These are phyloP conservation scores for Incurvaria masculella DNA, from an alignment of 2,888 invertebrate genomes.

Conservation along the genomic window DNA sequence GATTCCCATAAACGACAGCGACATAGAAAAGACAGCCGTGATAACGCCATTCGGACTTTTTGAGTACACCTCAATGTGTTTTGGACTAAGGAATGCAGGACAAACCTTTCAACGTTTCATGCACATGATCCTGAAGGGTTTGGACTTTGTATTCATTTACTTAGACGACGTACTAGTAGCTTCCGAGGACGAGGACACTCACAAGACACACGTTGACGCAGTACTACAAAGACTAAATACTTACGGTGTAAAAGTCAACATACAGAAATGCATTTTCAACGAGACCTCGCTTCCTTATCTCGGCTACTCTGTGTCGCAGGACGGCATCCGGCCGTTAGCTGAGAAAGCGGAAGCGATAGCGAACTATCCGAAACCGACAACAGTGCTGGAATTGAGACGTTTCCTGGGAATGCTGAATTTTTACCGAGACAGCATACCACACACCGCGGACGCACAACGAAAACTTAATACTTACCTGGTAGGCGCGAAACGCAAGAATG, in stretches of 20 bases:
- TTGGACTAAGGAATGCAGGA: constrained; percentile 24
- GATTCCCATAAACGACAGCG: constrained; percentile 23
- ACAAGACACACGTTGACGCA: constrained; percentile 5
- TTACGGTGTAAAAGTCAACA: constrained; percentile 19
- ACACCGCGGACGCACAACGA: constrained; percentile 5
- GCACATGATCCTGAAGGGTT: constrained; percentile 15
- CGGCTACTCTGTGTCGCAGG: constrained; percentile 5
- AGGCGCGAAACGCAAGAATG: constrained; percentile 8
- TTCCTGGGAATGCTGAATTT: constrained; percentile 13
- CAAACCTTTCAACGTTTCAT: constrained; percentile 25
- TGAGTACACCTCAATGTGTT: constrained; percentile 24
- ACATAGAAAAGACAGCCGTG: constrained; percentile 28
- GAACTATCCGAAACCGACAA: constrained; percentile 6
- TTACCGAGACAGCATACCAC: constrained; percentile 8
- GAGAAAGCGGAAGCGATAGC: constrained; percentile 9
- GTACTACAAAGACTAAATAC: constrained; percentile 18
- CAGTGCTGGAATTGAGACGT: constrained; percentile 6
- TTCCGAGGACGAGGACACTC: constrained; percentile 9
- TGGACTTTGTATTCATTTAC: constrained; percentile 19
- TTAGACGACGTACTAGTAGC: constrained; percentile 21
- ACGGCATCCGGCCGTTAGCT: constrained; percentile 3
- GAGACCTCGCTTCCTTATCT: constrained; percentile 3
- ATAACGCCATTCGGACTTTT: constrained; percentile 24
- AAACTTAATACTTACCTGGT: constrained; percentile 6
- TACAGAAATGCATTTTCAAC: constrained; percentile 2